Conservation (phyloP, 1,140 invertebrate genomes). For the Zaprionus inermis region DNA sequence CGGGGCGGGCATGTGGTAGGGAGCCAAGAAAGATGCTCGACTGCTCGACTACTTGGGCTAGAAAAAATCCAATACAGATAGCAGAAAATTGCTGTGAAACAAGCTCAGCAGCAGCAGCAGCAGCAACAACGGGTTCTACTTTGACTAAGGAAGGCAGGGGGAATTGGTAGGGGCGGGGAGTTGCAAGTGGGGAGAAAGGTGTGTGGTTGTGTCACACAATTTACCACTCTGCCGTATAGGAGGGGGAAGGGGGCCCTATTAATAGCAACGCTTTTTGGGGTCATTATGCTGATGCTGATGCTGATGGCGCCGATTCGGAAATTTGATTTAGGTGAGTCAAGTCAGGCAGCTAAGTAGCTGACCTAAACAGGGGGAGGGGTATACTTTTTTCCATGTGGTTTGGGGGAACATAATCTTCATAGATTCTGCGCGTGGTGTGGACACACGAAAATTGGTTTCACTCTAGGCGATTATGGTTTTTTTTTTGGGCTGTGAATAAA, state of each 20-base stretch:
- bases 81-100: conserved; percentile 44
- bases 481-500: neutral
- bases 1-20: too few relatives aligned
- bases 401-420: conserved; percentile 27
- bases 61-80: conserved; percentile 53
- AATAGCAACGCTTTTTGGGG: conserved; percentile 43
- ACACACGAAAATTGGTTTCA: conserved; percentile 4
- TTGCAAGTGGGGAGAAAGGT: neutral
- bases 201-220: conserved; percentile 29
- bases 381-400: conserved; percentile 19
- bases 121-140: conserved; percentile 36
- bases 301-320: conserved; percentile 18
- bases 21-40: conserved; percentile 42
- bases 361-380: neutral
- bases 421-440: neutral
- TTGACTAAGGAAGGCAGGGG: conserved; percentile 15
- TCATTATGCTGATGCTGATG: conserved; percentile 40
- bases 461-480: too few relatives aligned
- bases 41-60: conserved; percentile 41
- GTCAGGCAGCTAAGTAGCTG: conserved; percentile 18
- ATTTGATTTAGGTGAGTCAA: conserved; percentile 49
- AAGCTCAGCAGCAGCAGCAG: conserved; percentile 21
- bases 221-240: conserved; percentile 35
- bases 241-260: conserved; percentile 21
- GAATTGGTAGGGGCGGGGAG: neutral